A percentile compares a stretch with the other conserved stretches of the same genome.
phyloP scores from a whole-genome alignment of 2,888 invertebrate species.

The Lordiphosa fenestrarum region DNA sequence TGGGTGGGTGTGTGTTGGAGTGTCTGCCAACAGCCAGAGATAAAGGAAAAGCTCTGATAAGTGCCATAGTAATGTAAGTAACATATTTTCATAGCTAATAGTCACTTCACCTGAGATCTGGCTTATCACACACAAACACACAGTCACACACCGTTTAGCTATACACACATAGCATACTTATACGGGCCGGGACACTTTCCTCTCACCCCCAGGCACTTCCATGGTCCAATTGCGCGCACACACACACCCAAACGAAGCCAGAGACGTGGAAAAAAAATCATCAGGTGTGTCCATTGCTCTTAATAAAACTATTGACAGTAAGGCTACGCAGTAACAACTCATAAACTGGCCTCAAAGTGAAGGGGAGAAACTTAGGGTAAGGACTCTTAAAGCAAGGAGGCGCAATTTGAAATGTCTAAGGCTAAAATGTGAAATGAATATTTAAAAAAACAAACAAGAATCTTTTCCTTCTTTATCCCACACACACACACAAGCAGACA shows the following conservation, averaged over 20 bases:
- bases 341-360: conserved; percentile 3
- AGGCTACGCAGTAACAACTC: not conserved
- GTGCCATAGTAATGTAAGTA: not conserved
- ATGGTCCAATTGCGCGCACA: conserved; percentile 2
- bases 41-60: no score
- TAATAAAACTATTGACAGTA: conserved; percentile 21
- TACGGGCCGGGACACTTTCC: conserved; percentile 14
- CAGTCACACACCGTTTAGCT: conserved; percentile 3
- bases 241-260: conserved; percentile 4
- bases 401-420: conserved; percentile 10
- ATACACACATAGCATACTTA: conserved; percentile 21
- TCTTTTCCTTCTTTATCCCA: not conserved
- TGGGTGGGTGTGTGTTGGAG: no score
- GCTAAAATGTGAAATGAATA: conserved; percentile 26
- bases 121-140: conserved; percentile 7
- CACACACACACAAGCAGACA: not conserved
- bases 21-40: no score
- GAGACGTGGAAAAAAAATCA: conserved; percentile 41
- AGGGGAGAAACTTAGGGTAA: not conserved
- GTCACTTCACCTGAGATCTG: conserved; percentile 13
- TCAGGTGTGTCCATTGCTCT: conserved; percentile 58
- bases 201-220: not conserved
- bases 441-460: conserved; percentile 41
- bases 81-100: conserved; percentile 5
- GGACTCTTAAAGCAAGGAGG: conserved; percentile 8